Percentiles rank a stretch among this genome's conserved stretches.
Conservation (phyloP, 2,113 vertebrate species). For the Vireo altiloquus region DNA sequence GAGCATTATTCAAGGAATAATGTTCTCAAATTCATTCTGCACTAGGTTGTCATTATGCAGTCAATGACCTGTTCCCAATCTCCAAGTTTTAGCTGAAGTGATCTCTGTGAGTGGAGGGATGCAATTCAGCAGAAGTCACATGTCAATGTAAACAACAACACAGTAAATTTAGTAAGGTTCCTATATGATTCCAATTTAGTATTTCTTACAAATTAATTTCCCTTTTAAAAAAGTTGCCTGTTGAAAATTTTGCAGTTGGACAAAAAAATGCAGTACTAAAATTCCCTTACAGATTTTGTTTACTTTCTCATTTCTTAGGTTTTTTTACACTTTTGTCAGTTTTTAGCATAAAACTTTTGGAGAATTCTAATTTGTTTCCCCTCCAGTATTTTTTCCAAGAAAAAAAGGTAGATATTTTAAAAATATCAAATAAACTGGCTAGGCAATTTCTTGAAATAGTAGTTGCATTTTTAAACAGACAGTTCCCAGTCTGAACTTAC, state of each 20-base stretch:
- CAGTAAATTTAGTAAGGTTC: neutral
- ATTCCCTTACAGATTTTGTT: accelerated
- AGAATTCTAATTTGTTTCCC: too few species aligned
- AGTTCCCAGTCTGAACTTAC: constrained; percentile 69
- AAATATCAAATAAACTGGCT: too few species aligned
- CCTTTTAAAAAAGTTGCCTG: neutral
- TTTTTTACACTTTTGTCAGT: neutral
- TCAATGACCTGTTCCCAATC: neutral
- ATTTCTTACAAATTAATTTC: neutral
- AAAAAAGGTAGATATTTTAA: too few species aligned
- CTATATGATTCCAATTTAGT: neutral
- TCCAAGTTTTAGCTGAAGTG: neutral
- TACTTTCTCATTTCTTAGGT: neutral
- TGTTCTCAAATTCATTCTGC: neutral
- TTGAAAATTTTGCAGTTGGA: neutral
- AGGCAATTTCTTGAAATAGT: neutral
- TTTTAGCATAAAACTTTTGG: neutral
- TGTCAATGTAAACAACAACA: neutral
- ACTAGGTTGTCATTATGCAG: neutral
- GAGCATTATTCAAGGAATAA: neutral
- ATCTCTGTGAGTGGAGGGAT: neutral
- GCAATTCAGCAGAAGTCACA: neutral
- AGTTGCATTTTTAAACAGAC: neutral
- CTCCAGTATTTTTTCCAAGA: too few species aligned
- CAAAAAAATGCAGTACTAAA: neutral